A percentile compares a stretch with the other conserved stretches of the same genome.
Conservation (phyloP, 1,140 invertebrate species). For the Diorhabda sublineata region DNA sequence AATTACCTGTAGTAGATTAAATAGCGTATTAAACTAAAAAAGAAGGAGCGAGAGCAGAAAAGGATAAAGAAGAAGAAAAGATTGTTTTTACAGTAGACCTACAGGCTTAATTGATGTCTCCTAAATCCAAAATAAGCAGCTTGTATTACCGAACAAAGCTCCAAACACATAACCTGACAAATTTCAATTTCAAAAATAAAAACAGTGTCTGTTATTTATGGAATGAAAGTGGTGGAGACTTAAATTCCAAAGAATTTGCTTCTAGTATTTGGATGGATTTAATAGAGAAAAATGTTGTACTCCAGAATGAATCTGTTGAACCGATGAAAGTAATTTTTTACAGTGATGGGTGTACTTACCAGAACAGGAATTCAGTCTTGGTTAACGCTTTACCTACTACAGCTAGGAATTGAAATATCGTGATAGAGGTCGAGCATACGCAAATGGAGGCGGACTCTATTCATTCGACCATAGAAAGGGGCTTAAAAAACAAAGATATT, state of each 20-base stretch:
- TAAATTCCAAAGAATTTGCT: slow-evolving; percentile 21
- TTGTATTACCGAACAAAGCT: slow-evolving; percentile 35
- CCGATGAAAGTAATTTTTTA: slow-evolving; percentile 19
- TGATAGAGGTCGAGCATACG: slow-evolving; percentile 21
- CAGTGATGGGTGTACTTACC: slow-evolving; percentile 22
- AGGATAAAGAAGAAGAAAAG: slow-evolving; percentile 23
- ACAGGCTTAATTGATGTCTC: slow-evolving; percentile 33
- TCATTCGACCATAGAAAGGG: slow-evolving; percentile 21
- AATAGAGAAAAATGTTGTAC: slow-evolving; percentile 6
- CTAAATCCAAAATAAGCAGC: slow-evolving; percentile 30
- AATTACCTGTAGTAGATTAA: too few species aligned
- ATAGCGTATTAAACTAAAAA: too few species aligned
- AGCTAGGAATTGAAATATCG: slow-evolving; percentile 9
- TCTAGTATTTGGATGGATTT: background rate
- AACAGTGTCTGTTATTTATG: slow-evolving; percentile 20
- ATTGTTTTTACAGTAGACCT: slow-evolving; percentile 36
- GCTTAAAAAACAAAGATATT: slow-evolving; percentile 9
- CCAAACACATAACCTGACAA: slow-evolving; percentile 9
- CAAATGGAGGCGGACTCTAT: slow-evolving; percentile 26
- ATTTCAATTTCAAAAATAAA: slow-evolving; percentile 14
- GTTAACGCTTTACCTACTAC: slow-evolving; percentile 5
- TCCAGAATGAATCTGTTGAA: background rate
- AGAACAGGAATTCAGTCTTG: slow-evolving; percentile 16
- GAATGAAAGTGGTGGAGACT: slow-evolving; percentile 14
- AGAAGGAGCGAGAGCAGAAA: slow-evolving; percentile 26